Evolutionary conservation across 1,140 invertebrate genomes (phyloP), one percentile per base, ranked within the genome.

Genomic region (Drosophila orena): DNA sequence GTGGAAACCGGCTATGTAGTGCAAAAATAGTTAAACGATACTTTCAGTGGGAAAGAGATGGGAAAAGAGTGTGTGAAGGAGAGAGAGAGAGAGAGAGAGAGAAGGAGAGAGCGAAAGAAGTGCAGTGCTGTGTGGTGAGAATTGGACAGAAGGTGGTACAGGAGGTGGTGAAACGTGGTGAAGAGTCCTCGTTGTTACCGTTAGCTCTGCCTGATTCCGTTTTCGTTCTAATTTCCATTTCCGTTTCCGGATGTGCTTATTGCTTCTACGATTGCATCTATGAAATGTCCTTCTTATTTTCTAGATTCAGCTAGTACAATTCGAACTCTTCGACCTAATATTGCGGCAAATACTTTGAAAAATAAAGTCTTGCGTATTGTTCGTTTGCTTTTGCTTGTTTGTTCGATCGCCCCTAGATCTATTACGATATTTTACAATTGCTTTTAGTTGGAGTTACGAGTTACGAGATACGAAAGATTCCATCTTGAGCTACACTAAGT

Each of bases 401-500:
- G 58, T 60, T 47, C 74, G 65, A 77, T 64, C 61, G 57, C 22
- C 52, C 27, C 44, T 42, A 46, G 44, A 60, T 27, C 49, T 76
- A 57, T 77, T 78, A 68, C 58, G 75, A 88, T 86, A 88, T 88
- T 86, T 86, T 88, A 86, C 81, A 86, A 88, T 86, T 88, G 81
- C 81, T 86, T 88, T 83, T 77, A 73, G 76, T 88, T 88, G 74
- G 64, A 47, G 44, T 65, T 71, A 66, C 59, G 47, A 72, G 24
- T 62, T 62, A 59, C 59, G 59, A 62, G 52, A 57, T 71, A 70
- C 50, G 69, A 59, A 54, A 72, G 69, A 60, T 65, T 65, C 42
- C 62, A 64, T 64, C 34, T 70, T 70, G 71, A 75, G 72, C 72
- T 75, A 76, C 47, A 54, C 72, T 76, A 76, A 74, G 40, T 73